Evolutionary conservation across 1,140 invertebrate genomes (phyloP), one percentile per base, ranked within the genome.

Genomic region (Ceratina japonica): DNA sequence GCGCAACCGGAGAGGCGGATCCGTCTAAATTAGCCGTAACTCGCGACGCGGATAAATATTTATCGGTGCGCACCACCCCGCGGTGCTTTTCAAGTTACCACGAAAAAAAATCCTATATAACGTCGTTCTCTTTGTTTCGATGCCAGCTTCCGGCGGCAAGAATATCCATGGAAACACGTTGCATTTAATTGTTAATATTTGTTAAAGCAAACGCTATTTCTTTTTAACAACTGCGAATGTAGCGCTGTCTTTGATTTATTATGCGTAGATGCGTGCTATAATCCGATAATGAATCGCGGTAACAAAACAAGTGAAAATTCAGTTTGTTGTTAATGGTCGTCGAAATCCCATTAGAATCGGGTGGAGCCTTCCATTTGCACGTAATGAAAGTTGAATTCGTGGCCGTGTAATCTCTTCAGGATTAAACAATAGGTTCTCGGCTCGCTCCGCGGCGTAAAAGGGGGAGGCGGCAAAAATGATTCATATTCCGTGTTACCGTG

Each of bases 381-480:
- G 52, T 75, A 83, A 84, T 68, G 72, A 84, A 56, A 16, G 24
- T 44, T 52, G 68, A 80, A 69, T 51, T 52, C 12, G 58, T 22
- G 22, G n/a, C 31, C 27, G 15, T 22, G 68, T 68, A 75, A 84
- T 84, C 63, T 76, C 61, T 70, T 73, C 62, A 51, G 15, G 13
- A 37, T 75, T 52, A 59, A 83, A 84, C 83, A 81, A 85, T 85
- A 75, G 80, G 44, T 72, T 72, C 44, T 31, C 78, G 65, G 10
- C 37, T 44, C 18, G 24, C 70, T 76, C 70, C 54, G 84, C 63
- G 49, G 37, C 8, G 20, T 24, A 20, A 83, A 80, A 44, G 37
- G 37, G 70, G 27, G 37, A 64, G 27, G 15, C 20, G 37, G 44
- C n/a, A 61, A 71, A 86, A 85, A 80, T 85, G 79, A 83, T 85